Conservation (phyloP, 2,888 invertebrate species). For the Lysandra coridon region DNA sequence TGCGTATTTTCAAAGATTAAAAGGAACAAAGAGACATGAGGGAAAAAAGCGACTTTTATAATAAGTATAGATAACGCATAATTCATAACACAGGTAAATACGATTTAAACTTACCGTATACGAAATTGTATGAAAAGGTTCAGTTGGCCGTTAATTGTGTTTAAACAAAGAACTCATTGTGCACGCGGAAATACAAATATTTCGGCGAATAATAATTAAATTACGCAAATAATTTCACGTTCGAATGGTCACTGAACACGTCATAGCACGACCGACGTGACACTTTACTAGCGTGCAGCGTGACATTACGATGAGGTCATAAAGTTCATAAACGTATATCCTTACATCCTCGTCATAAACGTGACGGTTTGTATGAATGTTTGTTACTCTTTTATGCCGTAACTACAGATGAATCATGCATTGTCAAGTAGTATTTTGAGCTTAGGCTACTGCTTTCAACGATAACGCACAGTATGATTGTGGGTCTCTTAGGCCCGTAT, state of each 20-base stretch:
- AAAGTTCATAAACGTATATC: too few species aligned
- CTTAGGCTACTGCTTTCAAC: too few species aligned
- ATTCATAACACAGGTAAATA: not conserved
- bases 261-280: constrained; percentile 8
- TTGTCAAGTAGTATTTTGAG: too few species aligned
- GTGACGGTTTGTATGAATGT: too few species aligned
- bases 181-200: not conserved
- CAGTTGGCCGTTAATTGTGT: constrained; percentile 3
- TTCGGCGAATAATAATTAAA: constrained; percentile 1
- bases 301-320: not conserved
- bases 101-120: constrained; percentile 7
- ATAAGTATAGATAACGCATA: too few species aligned
- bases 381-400: not conserved
- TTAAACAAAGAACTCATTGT: constrained; percentile 4
- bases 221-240: constrained; percentile 9
- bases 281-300: constrained; percentile 2
- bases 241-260: constrained; percentile 16
- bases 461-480: too few species aligned
- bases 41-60: too few species aligned
- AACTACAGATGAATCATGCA: too few species aligned
- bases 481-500: too few species aligned
- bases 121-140: not conserved
- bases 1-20: too few species aligned
- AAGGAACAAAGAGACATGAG: too few species aligned
- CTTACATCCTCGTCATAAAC: too few species aligned